Evolutionary conservation across 1,140 invertebrate species (phyloP), one percentile per base, ranked within the genome.

Genomic region (Drosophila eugracilis): DNA sequence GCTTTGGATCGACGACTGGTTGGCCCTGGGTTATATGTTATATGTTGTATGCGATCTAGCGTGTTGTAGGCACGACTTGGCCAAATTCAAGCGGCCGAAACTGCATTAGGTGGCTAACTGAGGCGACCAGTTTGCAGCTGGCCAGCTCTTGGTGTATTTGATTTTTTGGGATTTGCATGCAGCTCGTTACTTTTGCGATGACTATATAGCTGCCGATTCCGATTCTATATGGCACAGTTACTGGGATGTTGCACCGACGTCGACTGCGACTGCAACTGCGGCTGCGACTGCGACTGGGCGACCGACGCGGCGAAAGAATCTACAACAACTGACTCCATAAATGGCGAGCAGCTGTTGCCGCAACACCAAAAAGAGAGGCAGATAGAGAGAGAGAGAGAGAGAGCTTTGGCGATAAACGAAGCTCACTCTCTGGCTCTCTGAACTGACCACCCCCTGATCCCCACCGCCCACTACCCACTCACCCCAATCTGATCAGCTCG

Each of bases 341-440:
- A 86, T 86, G 81, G 83, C 45, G 69, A 86, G 81, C 81, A 86
- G 81, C 81, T 86, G 81, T 88, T 86, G 83, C 53, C 42, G 57
- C 45, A 41, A 10, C 42, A 39, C 37, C 28, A 12, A n/a, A n/a
- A n/a, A n/a, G n/a, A n/a, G n/a, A n/a, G n/a, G n/a, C n/a, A n/a
- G n/a, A n/a, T n/a, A n/a, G n/a, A n/a, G n/a, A n/a, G n/a, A n/a
- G n/a, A 3, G 24, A 26, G 14, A 47, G 17, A 84, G 36, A 3
- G 79, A 58, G 57, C 59, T 67, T 53, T 45, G 54, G 22, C 19
- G 67, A 37, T 34, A 62, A 36, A n/a, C 55, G 19, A 48, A 67
- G 60, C 62, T 67, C 10, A 39, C 65, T 32, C 55, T 28, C 32
- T 5, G 9, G 24, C 44, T 32, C 55, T 28, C 32, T 4, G 5